These are phyloP conservation scores for Peromyscus aztecus DNA, from an alignment of 2,797 vertebrate genomes.

Conservation along the genomic window DNA sequence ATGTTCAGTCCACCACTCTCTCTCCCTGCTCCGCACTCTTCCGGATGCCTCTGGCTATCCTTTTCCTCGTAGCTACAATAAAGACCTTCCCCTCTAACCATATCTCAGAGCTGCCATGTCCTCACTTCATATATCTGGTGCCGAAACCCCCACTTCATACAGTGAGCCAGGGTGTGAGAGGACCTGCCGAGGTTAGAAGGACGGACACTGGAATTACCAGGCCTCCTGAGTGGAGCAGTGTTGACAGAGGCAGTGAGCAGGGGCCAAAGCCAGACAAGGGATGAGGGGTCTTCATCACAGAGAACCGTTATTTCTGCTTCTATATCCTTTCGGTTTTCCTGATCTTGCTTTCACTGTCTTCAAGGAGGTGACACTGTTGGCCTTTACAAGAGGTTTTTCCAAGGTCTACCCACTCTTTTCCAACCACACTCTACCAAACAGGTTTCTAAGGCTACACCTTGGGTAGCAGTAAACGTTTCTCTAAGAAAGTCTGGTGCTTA, in stretches of 20 bases:
- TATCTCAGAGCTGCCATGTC: no score
- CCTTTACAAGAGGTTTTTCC: not conserved
- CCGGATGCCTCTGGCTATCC: not conserved
- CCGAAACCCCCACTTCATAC: not conserved
- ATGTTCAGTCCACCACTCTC: not conserved
- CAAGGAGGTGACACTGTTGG: not conserved
- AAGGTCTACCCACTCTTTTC: not conserved
- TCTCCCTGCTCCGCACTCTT: not conserved
- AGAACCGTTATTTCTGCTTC: not conserved
- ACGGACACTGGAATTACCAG: not conserved
- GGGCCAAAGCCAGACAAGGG: not conserved
- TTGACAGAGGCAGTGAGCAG: not conserved
- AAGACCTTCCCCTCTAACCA: not conserved
- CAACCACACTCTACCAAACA: not conserved
- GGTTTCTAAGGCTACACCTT: not conserved
- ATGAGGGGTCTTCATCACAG: not conserved
- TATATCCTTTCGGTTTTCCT: not conserved
- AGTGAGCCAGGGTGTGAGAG: not conserved
- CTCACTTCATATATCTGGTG: not conserved
- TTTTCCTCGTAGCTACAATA: no score
- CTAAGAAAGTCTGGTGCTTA: not conserved
- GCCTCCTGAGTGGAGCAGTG: not conserved
- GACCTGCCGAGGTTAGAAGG: not conserved
- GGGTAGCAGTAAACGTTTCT: not conserved
- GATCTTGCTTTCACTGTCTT: constrained; percentile 34